These are phyloP conservation scores for Sesia apiformis DNA, from an alignment of 2,888 invertebrate species.

Conservation along the genomic window DNA sequence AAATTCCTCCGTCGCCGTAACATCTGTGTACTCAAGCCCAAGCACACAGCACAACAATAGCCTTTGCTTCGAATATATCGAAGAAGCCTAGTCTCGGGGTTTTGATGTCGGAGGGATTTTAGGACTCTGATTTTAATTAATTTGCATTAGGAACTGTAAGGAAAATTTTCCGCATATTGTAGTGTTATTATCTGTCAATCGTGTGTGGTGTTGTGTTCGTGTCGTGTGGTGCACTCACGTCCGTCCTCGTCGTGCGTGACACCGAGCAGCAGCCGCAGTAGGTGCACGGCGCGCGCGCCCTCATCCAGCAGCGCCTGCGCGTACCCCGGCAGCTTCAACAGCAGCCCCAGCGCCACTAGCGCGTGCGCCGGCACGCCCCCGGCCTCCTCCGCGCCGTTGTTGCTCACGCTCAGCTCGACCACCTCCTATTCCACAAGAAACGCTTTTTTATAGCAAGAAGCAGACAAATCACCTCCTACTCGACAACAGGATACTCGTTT, in stretches of 20 bases:
- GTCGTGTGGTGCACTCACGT: constrained; percentile 67
- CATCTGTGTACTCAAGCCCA: too few species aligned
- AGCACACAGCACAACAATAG: too few species aligned
- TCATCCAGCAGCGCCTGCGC: constrained; percentile 91
- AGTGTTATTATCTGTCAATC: too few species aligned
- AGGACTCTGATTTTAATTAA: too few species aligned
- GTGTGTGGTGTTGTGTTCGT: not conserved
- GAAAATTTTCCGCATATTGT: not conserved
- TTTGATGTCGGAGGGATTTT: too few species aligned
- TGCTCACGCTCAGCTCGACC: constrained; percentile 41
- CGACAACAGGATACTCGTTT: too few species aligned
- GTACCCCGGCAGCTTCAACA: constrained; percentile 91
- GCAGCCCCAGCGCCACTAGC: constrained; percentile 90
- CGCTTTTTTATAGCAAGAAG: too few species aligned
- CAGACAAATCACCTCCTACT: constrained; percentile 48
- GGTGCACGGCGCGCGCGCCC: constrained; percentile 88
- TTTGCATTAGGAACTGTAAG: not conserved
- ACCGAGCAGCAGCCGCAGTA: constrained; percentile 89
- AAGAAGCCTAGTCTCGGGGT: too few species aligned
- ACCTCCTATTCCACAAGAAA: constrained; percentile 35
- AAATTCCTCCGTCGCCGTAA: too few species aligned
- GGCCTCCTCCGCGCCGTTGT: constrained; percentile 21
- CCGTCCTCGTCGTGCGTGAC: constrained; percentile 95
- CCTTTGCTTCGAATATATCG: too few species aligned
- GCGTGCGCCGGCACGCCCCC: constrained; percentile 90